These are phyloP conservation scores for Struthio camelus DNA, from an alignment of 2,113 vertebrate species.

Conservation along the genomic window DNA sequence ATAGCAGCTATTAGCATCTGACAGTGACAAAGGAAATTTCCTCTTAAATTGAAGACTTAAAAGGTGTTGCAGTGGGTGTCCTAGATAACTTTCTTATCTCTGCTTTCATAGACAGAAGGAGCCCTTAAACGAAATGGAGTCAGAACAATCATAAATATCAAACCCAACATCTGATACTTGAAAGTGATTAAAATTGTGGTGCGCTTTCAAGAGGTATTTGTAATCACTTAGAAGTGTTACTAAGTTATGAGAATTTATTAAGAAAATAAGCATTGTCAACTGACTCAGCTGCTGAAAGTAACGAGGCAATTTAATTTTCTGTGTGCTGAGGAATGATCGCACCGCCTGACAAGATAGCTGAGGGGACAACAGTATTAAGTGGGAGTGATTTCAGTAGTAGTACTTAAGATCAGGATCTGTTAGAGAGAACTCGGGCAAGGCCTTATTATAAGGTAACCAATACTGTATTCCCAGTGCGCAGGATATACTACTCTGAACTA, in stretches of 20 bases:
- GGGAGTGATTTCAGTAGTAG: slow-evolving; percentile 42
- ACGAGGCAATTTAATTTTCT: slow-evolving; percentile 19
- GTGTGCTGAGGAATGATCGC: not conserved
- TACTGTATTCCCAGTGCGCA: not conserved
- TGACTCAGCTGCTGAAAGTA: slow-evolving; percentile 53
- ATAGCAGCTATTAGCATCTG: slow-evolving; percentile 48
- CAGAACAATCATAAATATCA: slow-evolving; percentile 47
- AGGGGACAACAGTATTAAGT: slow-evolving; percentile 22
- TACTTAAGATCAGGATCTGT: slow-evolving; percentile 40
- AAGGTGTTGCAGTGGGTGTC: slow-evolving; percentile 14
- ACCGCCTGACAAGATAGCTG: slow-evolving; percentile 25
- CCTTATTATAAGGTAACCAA: slow-evolving; percentile 3
- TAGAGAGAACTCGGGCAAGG: slow-evolving; percentile 18
- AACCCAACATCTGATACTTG: slow-evolving; percentile 42
- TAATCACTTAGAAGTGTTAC: not conserved
- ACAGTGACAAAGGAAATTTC: slow-evolving; percentile 42
- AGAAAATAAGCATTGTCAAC: slow-evolving; percentile 14
- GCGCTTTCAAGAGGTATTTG: not conserved
- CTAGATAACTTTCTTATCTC: slow-evolving; percentile 53
- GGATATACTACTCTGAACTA: not conserved
- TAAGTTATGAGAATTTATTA: slow-evolving; percentile 48
- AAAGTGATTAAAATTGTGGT: slow-evolving; percentile 46
- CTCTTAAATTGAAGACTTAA: slow-evolving; percentile 24
- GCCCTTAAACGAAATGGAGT: not conserved
- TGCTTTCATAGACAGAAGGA: slow-evolving; percentile 24